Evolutionary conservation across 92 coral and sea anemone genomes (phyloP).

Genomic region (Palythoa grandis): DNA sequence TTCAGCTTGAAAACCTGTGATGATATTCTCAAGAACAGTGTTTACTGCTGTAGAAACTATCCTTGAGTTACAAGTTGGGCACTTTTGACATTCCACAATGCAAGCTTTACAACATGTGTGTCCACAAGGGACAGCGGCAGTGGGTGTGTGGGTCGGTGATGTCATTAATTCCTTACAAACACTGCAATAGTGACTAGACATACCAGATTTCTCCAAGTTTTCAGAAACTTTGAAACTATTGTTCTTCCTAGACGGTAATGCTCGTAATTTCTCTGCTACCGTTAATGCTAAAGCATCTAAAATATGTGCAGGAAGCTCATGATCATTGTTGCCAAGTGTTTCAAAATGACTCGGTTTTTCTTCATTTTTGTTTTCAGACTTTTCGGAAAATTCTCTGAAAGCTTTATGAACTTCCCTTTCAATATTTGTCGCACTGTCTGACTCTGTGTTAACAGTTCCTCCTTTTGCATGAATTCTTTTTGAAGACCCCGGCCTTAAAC

Average conservation of each 20-base stretch:
- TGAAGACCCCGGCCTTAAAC: conserved; percentile 16
- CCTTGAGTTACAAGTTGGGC: conserved; percentile 85
- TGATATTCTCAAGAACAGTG: conserved; percentile 92
- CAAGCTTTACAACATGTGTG: conserved; percentile 93
- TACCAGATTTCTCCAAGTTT: conserved; percentile 52
- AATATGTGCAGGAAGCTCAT: conserved; percentile 65
- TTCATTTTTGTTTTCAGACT: neutral
- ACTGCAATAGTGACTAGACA: conserved; percentile 87
- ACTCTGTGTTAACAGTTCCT: conserved; percentile 20
- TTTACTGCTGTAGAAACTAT: conserved; percentile 91
- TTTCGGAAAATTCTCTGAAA: neutral
- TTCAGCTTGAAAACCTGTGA: conserved; percentile 77
- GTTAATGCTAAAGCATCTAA: conserved; percentile 86
- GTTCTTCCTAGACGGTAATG: conserved; percentile 40
- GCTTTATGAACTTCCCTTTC: neutral
- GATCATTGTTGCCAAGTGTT: neutral
- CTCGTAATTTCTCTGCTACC: conserved; percentile 79
- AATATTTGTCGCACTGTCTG: conserved; percentile 28
- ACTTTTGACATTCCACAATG: conserved; percentile 79
- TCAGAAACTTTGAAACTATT: conserved; percentile 33
- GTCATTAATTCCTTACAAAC: conserved; percentile 87
- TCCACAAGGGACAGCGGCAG: conserved; percentile 97
- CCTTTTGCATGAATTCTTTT: conserved; percentile 27
- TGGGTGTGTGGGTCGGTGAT: conserved; percentile 85
- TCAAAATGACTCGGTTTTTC: neutral